Conservation (phyloP, 2,113 vertebrate genomes). For the Antechinus stuartii region DNA sequence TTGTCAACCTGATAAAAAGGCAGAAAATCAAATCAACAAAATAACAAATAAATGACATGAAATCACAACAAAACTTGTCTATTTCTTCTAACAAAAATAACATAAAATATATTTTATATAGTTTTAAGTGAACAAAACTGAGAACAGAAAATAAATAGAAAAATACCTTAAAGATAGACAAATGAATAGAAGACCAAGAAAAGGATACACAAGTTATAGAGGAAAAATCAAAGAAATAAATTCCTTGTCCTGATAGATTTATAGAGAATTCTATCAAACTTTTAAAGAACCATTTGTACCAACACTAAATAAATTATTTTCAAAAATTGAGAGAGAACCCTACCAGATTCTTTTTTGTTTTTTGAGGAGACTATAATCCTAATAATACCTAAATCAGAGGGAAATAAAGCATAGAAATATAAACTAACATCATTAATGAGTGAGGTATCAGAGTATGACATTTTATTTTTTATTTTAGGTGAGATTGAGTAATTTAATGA, state of each 20-base stretch:
- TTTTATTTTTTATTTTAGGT: background rate
- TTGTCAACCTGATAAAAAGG: background rate
- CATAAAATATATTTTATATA: background rate
- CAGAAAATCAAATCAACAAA: background rate
- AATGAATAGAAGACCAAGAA: background rate
- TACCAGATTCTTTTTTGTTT: background rate
- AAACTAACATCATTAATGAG: background rate
- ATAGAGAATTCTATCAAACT: background rate
- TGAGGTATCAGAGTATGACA: background rate
- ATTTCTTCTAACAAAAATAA: background rate
- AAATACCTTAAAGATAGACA: background rate
- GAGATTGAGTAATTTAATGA: background rate
- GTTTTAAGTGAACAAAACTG: background rate
- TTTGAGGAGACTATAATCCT: background rate
- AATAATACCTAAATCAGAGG: background rate
- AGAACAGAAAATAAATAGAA: background rate
- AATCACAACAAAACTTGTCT: background rate
- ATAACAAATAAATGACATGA: background rate
- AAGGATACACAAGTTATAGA: background rate
- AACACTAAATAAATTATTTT: background rate
- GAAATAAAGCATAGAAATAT: background rate
- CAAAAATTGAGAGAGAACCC: background rate
- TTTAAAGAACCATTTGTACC: background rate
- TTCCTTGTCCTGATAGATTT: background rate
- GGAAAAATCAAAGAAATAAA: background rate